Evolutionary conservation across 2,113 vertebrate genomes (phyloP), one percentile per base, ranked within the genome.

Genomic region (Willisornis vidua): DNA sequence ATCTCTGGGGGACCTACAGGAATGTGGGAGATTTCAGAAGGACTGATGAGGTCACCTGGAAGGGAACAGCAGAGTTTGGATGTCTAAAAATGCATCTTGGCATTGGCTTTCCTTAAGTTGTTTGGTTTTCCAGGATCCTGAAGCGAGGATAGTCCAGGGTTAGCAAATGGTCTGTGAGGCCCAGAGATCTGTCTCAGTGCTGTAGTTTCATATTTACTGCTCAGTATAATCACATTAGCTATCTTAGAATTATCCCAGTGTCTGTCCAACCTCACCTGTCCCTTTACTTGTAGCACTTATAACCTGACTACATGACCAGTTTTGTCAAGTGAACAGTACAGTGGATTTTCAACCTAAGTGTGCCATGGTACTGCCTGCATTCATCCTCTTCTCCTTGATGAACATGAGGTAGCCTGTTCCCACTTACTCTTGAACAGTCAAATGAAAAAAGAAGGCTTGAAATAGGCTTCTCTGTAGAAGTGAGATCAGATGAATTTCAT

Each of bases 1-100:
- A 88, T 95, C 91, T 94, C 97, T 65, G 51, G 52, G 66, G 85
- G 29, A 88, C 57, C 43, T 46, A 29, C 39, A 77, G 51, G 39
- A 65, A 48, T 59, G 75, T 18, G 76, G 63, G 75, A 84, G 49
- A 39, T 72, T 80, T 79, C 63, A 82, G 51, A 62, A 80, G 88
- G 71, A 58, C 35, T 63, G 41, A 19, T 49, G 73, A 80, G 59
- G 51, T 77, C 78, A 83, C 43, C 80, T 19, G 10, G 72, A 87
- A 92, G 68, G 61, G 11, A 51, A 71, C 28, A 66, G 18, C 51
- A 37, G 48, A 66, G 54, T 65, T 57, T 80, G 72, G 61, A 85
- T 46, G 33, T 80, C 62, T 76, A 75, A 52, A 49, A 55, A 48
- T 14, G 28, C 25, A 43, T 65, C 24, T 68, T 80, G 54, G 17